Base-by-base conservation (phyloP, 2,797 vertebrate genomes). In the Pseudomugil tenellus region DNA sequence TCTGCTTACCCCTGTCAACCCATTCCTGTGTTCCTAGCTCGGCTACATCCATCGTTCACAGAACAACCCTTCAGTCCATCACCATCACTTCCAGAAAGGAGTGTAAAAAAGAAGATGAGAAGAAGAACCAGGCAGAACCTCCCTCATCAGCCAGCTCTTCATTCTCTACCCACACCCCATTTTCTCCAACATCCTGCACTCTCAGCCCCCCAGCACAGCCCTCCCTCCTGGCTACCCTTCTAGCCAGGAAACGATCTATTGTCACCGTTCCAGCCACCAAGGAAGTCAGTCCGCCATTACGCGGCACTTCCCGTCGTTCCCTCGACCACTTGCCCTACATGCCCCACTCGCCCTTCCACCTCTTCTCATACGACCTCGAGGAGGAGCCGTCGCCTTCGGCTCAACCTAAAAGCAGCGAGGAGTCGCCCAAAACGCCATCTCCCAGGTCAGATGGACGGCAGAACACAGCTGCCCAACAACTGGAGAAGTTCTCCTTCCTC, bases 311-410 rank as follows among this genome's bases (percentile, higher is more conserved):
- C 11, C 94, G 90, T 19, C 88, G 90, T 11, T 91, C 92, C 0
- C 77, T 94, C 11, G 93, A 95, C 68, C 94, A 88, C 75, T 90
- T 97, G 68, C 97, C 96, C 74, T 98, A 98, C 65, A 90, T 96
- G 63, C 95, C 96, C n/a, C 96, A 97, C 80, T 93, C 94, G 10
- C 97, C 97, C 72, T 98, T 98, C 79, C 96, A 97, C 80, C 96
- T 98, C 71, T 98, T 98, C 94, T 98, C 97, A 0, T 98, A 98
- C 0, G 96, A 98, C 90, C 90, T 97, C 25, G 92, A 96, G 28
- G 95, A 97, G 62, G 87, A 93, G 64, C 66, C 74, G 16, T 86
- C 93, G 4, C 89, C 93, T 2, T 60, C 63, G 1, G 71, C 83
- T 72, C 49, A 72, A 0, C 28, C 62, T 19, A 80, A 84, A 75